These are phyloP conservation scores for Burhinus oedicnemus DNA, from an alignment of 2,113 vertebrate species.

Conservation along the genomic window DNA sequence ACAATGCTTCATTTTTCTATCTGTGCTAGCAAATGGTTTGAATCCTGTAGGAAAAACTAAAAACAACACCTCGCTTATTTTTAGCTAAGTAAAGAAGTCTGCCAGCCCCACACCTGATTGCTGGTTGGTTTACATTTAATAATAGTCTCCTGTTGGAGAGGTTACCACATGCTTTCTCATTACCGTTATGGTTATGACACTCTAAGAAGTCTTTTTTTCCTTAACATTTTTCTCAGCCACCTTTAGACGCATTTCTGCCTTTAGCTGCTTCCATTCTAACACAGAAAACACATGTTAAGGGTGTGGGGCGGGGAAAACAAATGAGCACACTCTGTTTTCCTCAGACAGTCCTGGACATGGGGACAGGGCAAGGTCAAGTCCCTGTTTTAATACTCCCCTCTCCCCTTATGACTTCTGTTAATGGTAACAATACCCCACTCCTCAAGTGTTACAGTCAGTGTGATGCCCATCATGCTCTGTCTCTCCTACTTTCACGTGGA, in stretches of 20 bases:
- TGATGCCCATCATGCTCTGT: rapidly evolving
- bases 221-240: neutral
- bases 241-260: neutral
- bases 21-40: neutral
- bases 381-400: neutral
- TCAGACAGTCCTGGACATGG: neutral
- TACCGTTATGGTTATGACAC: conserved; percentile 70
- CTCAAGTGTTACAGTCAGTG: neutral
- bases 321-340: neutral
- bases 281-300: neutral
- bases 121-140: neutral
- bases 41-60: neutral
- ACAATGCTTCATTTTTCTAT: neutral
- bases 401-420: neutral
- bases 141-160: neutral
- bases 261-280: neutral
- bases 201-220: conserved; percentile 72
- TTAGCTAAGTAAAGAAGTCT: neutral
- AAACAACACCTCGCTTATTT: neutral
- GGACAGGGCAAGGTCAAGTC: neutral
- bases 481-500: neutral
- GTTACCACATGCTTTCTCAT: conserved; percentile 75
- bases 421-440: neutral
- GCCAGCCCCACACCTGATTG: neutral
- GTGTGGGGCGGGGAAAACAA: neutral